Conservation (phyloP, 2,888 invertebrate genomes). For the Lithophane socia region DNA sequence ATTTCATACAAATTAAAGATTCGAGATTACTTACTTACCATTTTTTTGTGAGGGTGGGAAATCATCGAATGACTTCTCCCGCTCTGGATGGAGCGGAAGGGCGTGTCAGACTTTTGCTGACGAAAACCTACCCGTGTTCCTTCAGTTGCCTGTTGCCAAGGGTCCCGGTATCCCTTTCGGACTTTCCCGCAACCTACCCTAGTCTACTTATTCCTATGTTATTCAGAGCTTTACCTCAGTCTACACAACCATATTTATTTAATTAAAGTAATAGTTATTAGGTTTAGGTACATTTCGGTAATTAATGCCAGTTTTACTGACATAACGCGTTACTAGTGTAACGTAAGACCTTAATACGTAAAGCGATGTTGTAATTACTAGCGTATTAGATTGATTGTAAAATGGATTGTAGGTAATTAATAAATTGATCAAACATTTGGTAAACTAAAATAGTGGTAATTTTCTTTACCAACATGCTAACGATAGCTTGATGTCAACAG, state of each 20-base stretch:
- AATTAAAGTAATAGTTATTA: slow-evolving; percentile 5
- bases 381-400: slow-evolving; percentile 47
- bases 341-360: slow-evolving; percentile 48
- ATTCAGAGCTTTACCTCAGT: neutral
- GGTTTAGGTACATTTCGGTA: slow-evolving; percentile 10
- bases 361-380: slow-evolving; percentile 55
- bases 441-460: slow-evolving; percentile 42
- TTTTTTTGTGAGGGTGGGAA: too few species aligned
- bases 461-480: slow-evolving; percentile 53
- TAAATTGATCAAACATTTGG: slow-evolving; percentile 53
- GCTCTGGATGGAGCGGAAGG: too few species aligned
- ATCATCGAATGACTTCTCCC: too few species aligned
- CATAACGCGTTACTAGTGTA: slow-evolving; percentile 31
- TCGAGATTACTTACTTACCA: too few species aligned
- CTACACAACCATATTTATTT: neutral
- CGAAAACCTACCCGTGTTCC: too few species aligned
- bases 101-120: too few species aligned
- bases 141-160: too few species aligned
- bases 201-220: neutral
- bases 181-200: too few species aligned
- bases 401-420: slow-evolving; percentile 43
- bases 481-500: slow-evolving; percentile 42
- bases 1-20: neutral
- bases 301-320: slow-evolving; percentile 26
- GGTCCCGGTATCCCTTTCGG: too few species aligned